A percentile compares a stretch with the other conserved stretches of the same genome.
These are phyloP conservation scores for Scomber japonicus DNA, from an alignment of 2,113 vertebrate genomes.

Conservation along the genomic window DNA sequence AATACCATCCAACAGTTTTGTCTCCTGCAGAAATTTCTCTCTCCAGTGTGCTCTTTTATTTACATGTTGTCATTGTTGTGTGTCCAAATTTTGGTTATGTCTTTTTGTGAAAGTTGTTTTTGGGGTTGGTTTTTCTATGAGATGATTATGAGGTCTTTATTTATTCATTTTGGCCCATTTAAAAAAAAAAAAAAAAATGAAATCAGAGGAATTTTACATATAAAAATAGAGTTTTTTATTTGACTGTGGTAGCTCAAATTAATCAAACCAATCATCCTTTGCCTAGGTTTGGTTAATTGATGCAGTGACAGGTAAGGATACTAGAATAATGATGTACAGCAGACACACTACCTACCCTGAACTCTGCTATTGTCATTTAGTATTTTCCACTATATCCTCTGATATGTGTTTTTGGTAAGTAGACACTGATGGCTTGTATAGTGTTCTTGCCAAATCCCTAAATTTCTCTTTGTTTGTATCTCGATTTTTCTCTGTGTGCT, in stretches of 20 bases:
- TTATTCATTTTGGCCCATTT: conserved; percentile 12
- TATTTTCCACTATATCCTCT: conserved; percentile 58
- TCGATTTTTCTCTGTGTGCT: conserved; percentile 99
- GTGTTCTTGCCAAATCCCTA: conserved; percentile 95
- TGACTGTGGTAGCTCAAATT: conserved; percentile 17
- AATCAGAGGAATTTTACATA: conserved; percentile 30
- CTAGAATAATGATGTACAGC: conserved; percentile 51
- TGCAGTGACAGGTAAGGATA: conserved; percentile 78
- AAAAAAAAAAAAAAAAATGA: neutral
- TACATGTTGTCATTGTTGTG: conserved; percentile 79
- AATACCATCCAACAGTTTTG: conserved; percentile 99
- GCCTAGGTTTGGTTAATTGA: conserved; percentile 52
- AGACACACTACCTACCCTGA: conserved; percentile 58
- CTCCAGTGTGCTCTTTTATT: conserved; percentile 94
- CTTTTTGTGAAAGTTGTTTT: conserved; percentile 58
- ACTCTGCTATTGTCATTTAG: conserved; percentile 59
- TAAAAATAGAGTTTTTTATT: neutral
- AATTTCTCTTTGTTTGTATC: conserved; percentile 98
- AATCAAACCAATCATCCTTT: conserved; percentile 14
- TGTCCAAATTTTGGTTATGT: conserved; percentile 67
- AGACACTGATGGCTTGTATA: conserved; percentile 94
- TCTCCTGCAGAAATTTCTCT: conserved; percentile 99
- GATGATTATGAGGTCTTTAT: conserved; percentile 49
- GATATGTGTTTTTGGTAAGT: conserved; percentile 88
- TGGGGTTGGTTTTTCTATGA: conserved; percentile 41